Evolutionary conservation across 92 coral and sea anemone species (phyloP), one percentile per base, ranked within the genome.

Genomic region (Meandrina meandrites): DNA sequence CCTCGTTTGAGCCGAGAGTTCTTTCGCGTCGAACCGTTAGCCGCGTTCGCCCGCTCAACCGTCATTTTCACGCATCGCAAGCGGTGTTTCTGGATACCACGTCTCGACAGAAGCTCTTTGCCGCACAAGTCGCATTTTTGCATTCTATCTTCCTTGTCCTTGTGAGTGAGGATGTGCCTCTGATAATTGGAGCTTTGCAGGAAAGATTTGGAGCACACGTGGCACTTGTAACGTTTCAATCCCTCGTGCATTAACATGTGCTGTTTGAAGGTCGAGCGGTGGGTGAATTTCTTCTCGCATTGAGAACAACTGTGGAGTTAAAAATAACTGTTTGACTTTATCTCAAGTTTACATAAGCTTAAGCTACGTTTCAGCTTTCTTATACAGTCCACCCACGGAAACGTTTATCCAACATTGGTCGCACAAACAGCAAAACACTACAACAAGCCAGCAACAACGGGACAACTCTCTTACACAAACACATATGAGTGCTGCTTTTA

Each of bases 91-190:
- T 78, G 80, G 47, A 92, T 84, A 17, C 94, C 90, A n/a, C 94
- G 92, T 0, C 89, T 67, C 4, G 94, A 92, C 79, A 92, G 60
- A 81, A 92, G 84, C 58, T 83, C 92, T 73, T 91, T 93, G 57
- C 94, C 96, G 45, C 96, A 93, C 42, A 93, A 91, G 77, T 93
- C 96, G 77, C 96, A 93, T 53, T 89, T 91, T 76, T 93, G 92
- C 30, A 79, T 48, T 69, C 96, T 88, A 32, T 91, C 94, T 80
- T 91, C 91, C 78, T 91, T 93, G 69, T 86, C 87, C 83, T 91
- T 91, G 92, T 93, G 96, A 18, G 96, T 93, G 18, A 78, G 62
- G 4, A 93, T 69, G 70, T 93, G 94, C 30, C 76, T 86, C 37
- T 89, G 89, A 89, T 93, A 93, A 91, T 93, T 93, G 32, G 96